Percentiles rank a stretch among this genome's conserved stretches.
phyloP scores from a whole-genome alignment of 2,888 invertebrate species.

The Trichogramma evanescens region DNA sequence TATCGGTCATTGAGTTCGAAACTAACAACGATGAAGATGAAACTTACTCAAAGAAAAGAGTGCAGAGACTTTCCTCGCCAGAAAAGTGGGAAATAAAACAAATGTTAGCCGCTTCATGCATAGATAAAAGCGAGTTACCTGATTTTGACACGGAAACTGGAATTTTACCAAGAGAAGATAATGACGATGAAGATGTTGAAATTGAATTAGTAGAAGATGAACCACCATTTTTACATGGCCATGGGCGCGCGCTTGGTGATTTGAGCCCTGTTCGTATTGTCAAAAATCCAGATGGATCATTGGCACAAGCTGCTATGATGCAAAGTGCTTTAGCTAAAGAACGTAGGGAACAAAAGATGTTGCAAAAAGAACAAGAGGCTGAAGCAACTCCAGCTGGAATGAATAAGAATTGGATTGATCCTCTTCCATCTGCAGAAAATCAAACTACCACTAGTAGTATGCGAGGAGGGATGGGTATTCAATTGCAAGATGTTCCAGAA shows the following conservation, averaged over 20 bases:
- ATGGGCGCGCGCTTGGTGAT: constrained; percentile 85
- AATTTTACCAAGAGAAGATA: constrained; percentile 79
- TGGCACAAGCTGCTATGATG: constrained; percentile 99
- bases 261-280: constrained; percentile 91
- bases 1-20: constrained; percentile 49
- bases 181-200: constrained; percentile 94
- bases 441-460: constrained; percentile 69
- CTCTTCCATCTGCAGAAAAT: constrained; percentile 69
- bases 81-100: constrained; percentile 98
- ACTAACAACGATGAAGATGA: constrained; percentile 68
- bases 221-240: constrained; percentile 91
- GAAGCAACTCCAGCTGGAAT: constrained; percentile 74
- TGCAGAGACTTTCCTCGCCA: constrained; percentile 89
- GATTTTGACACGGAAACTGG: constrained; percentile 98
- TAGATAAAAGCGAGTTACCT: constrained; percentile 77
- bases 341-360: constrained; percentile 89
- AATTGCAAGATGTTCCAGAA: constrained; percentile 89
- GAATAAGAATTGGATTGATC: constrained; percentile 95
- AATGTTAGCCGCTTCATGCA: constrained; percentile 47
- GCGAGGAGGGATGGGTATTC: constrained; percentile 70
- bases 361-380: constrained; percentile 88
- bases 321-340: constrained; percentile 97
- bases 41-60: constrained; percentile 73
- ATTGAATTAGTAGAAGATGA: constrained; percentile 99
- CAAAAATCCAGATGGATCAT: constrained; percentile 97